Percentiles rank a stretch among this genome's conserved stretches.
phyloP scores from a whole-genome alignment of 2,113 vertebrate genomes.

The Trachemys scripta region DNA sequence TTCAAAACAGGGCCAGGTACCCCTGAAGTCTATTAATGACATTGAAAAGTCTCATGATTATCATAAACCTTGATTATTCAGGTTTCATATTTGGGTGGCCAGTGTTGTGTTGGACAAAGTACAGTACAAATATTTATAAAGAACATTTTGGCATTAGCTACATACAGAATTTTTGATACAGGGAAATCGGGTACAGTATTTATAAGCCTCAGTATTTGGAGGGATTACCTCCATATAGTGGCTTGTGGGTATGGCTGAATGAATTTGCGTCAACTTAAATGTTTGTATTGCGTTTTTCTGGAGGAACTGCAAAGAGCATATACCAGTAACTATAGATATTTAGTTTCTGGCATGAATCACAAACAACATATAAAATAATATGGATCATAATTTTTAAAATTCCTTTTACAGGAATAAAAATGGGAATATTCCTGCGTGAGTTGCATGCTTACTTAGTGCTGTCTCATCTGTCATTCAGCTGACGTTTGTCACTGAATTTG shows the following conservation, averaged over 20 bases:
- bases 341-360: background rate
- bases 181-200: background rate
- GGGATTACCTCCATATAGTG: background rate
- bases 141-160: background rate
- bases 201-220: background rate
- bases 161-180: background rate
- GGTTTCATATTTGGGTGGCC: background rate
- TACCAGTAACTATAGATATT: background rate
- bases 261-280: background rate
- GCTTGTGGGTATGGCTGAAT: background rate
- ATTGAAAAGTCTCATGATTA: background rate
- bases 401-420: background rate
- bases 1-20: background rate
- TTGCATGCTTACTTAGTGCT: background rate
- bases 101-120: background rate
- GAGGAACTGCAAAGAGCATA: background rate
- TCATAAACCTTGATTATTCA: background rate
- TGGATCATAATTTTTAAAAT: background rate
- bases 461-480: constrained; percentile 2
- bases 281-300: too few species aligned
- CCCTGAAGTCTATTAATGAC: background rate
- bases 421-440: background rate
- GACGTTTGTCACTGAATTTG: background rate
- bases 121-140: background rate
- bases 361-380: background rate